A percentile compares a stretch with the other conserved stretches of the same genome.
Evolutionary conservation across 1,140 invertebrate species (phyloP).

Genomic region (Amyelois transitella): DNA sequence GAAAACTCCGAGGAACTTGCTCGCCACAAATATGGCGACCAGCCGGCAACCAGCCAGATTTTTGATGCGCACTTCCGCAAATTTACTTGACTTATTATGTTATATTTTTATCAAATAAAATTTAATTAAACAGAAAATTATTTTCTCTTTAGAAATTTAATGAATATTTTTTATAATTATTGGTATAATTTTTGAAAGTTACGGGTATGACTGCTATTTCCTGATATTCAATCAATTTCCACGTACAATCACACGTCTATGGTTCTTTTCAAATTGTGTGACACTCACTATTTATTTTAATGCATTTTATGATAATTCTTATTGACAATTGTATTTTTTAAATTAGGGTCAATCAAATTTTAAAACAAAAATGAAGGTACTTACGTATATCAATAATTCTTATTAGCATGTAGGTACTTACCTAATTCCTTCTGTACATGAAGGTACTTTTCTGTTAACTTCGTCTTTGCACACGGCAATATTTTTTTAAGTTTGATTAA

Average conservation of each 20-base stretch:
- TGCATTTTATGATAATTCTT: too few species aligned
- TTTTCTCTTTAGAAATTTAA: neutral
- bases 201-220: conserved; percentile 13
- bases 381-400: too few species aligned
- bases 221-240: neutral
- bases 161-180: neutral
- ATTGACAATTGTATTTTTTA: too few species aligned
- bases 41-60: conserved; percentile 57
- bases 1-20: conserved; percentile 63
- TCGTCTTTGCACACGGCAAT: too few species aligned
- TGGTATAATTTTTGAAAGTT: conserved; percentile 6
- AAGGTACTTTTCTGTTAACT: too few species aligned
- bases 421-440: too few species aligned
- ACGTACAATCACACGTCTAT: neutral
- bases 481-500: too few species aligned
- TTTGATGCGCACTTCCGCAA: conserved; percentile 61
- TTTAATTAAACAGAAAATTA: neutral
- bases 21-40: conserved; percentile 82
- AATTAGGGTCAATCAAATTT: too few species aligned
- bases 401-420: too few species aligned
- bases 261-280: neutral
- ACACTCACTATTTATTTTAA: neutral
- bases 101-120: conserved; percentile 1
- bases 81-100: conserved; percentile 1
- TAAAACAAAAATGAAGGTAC: too few species aligned